These are phyloP conservation scores for Hapalemur alaotrensis DNA, from an alignment of 2,797 vertebrate species.

Conservation along the genomic window DNA sequence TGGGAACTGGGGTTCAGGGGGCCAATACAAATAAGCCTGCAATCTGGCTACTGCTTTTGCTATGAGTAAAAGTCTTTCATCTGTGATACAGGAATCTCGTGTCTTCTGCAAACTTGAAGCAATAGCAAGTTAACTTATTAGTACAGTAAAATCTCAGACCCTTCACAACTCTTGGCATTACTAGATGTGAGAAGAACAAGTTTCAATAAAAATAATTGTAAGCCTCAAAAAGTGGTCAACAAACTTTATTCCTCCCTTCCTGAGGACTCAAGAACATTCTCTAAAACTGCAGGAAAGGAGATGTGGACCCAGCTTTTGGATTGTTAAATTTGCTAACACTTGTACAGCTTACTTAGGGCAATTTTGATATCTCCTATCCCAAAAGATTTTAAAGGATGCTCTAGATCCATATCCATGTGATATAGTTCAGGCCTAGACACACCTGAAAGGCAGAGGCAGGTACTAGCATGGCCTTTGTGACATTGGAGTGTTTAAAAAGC, in stretches of 20 bases:
- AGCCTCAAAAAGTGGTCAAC: not conserved
- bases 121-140: not conserved
- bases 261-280: not conserved
- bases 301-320: not conserved
- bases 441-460: not conserved
- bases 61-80: not conserved
- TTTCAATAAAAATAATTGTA: not conserved
- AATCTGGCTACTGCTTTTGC: not conserved
- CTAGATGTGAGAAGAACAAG: not conserved
- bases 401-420: not conserved
- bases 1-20: not conserved
- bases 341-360: not conserved
- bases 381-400: not conserved
- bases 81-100: not conserved
- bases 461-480: not conserved
- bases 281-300: not conserved
- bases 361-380: not conserved
- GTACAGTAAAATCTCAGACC: not conserved
- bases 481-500: not conserved
- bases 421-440: not conserved
- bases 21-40: not conserved
- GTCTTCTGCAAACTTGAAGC: constrained; percentile 18
- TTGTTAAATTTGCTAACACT: not conserved
- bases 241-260: not conserved
- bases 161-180: not conserved